Evolutionary conservation across 2,113 vertebrate species (phyloP).

Genomic region (Sylvicapra grimmia): DNA sequence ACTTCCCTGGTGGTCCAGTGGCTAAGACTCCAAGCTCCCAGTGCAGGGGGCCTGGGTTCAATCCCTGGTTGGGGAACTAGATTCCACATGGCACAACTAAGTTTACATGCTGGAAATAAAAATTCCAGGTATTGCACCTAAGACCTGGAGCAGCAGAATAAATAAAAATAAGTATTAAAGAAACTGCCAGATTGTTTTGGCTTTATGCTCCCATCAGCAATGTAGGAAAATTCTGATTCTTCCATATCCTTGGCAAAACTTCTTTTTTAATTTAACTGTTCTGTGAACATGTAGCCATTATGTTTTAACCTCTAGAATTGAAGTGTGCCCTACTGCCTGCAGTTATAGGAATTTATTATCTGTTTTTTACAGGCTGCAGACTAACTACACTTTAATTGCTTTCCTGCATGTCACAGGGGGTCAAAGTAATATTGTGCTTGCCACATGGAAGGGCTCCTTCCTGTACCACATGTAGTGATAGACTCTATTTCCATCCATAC

Average conservation of each 20-base stretch:
- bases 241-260: neutral
- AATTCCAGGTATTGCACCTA: neutral
- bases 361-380: neutral
- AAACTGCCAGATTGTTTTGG: neutral
- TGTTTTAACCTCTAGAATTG: neutral
- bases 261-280: neutral
- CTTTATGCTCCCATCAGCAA: neutral
- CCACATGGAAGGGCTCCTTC: neutral
- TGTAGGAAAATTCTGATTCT: neutral
- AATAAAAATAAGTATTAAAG: neutral
- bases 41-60: neutral
- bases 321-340: neutral
- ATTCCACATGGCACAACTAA: neutral
- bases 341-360: conserved; percentile 14
- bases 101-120: neutral
- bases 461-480: neutral
- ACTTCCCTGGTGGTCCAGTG: neutral
- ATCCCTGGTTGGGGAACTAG: neutral
- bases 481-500: neutral
- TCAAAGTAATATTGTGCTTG: neutral
- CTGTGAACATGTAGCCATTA: neutral
- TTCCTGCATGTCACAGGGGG: neutral
- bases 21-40: neutral
- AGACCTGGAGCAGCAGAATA: neutral
- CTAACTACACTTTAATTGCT: conserved; percentile 17